These are phyloP conservation scores for Drosophila quinaria DNA, from an alignment of 2,888 invertebrate species.

Conservation along the genomic window DNA sequence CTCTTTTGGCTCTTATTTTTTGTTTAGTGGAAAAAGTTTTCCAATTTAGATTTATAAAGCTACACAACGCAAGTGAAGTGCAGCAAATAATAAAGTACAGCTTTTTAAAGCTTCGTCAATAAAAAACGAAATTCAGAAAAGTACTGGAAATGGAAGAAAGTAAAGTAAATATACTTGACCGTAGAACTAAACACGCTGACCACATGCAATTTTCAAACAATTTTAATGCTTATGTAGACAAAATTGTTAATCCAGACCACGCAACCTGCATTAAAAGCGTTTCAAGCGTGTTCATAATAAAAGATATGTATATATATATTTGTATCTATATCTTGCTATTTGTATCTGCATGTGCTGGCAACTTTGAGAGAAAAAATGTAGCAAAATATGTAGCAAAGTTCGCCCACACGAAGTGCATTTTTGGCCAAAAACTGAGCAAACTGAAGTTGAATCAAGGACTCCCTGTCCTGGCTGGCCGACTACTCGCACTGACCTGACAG, in stretches of 20 bases:
- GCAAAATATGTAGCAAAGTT: conserved; percentile 59
- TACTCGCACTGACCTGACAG: conserved; percentile 7
- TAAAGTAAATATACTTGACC: conserved; percentile 20
- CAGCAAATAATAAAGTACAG: conserved; percentile 17
- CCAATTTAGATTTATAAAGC: conserved; percentile 70
- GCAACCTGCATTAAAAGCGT: conserved; percentile 18
- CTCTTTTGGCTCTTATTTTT: conserved; percentile 8
- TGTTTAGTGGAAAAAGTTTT: conserved; percentile 60
- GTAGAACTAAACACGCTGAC: conserved; percentile 17
- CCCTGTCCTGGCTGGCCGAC: background rate
- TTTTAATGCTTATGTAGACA: conserved; percentile 18
- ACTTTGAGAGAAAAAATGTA: conserved; percentile 39
- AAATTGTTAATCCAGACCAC: conserved; percentile 46
- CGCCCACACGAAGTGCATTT: conserved; percentile 39
- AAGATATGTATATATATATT: conserved; percentile 5
- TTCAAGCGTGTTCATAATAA: conserved; percentile 37
- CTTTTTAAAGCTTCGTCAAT: conserved; percentile 15
- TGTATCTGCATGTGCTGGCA: conserved; percentile 13
- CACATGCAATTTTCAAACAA: conserved; percentile 49
- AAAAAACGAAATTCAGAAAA: conserved; percentile 7
- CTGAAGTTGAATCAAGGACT: background rate
- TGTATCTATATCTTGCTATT: background rate
- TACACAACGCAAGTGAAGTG: conserved; percentile 36
- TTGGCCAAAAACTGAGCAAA: background rate
- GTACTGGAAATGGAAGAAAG: background rate